Percentiles rank a stretch among this genome's conserved stretches.
These are phyloP conservation scores for Rhea americana DNA, from an alignment of 2,113 vertebrate genomes.

Conservation along the genomic window DNA sequence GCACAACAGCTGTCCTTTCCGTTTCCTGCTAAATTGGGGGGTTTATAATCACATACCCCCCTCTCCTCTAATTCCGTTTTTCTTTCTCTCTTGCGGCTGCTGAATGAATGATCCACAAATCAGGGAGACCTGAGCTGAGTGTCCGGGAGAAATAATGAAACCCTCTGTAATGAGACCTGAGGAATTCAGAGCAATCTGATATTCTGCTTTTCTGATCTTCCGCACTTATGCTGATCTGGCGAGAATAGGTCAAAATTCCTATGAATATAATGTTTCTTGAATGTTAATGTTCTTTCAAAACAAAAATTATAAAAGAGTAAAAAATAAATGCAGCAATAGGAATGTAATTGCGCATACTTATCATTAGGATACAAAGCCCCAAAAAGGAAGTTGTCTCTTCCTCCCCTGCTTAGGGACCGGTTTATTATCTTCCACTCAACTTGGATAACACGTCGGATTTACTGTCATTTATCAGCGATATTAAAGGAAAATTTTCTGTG, in stretches of 20 bases:
- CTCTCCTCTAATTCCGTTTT: background rate
- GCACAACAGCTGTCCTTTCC: background rate
- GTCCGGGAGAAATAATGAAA: background rate
- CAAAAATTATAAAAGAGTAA: background rate
- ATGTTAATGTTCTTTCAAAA: background rate
- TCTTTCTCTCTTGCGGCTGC: background rate
- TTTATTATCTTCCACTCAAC: background rate
- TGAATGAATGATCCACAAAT: background rate
- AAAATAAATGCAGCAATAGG: slow-evolving; percentile 3
- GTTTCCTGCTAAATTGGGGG: background rate
- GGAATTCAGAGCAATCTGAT: background rate
- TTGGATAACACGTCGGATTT: slow-evolving; percentile 9
- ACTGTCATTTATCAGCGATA: background rate
- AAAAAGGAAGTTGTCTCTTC: background rate
- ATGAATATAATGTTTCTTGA: background rate
- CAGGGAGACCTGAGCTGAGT: background rate
- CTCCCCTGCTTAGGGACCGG: background rate
- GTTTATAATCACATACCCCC: background rate
- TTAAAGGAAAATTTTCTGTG: background rate
- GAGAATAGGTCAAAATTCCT: background rate
- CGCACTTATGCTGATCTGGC: background rate
- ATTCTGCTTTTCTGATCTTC: background rate
- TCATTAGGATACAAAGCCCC: slow-evolving; percentile 11
- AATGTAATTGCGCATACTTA: slow-evolving; percentile 11
- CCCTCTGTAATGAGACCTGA: background rate